phyloP scores from a whole-genome alignment of 2,113 vertebrate species.

The Gulo gulo region DNA sequence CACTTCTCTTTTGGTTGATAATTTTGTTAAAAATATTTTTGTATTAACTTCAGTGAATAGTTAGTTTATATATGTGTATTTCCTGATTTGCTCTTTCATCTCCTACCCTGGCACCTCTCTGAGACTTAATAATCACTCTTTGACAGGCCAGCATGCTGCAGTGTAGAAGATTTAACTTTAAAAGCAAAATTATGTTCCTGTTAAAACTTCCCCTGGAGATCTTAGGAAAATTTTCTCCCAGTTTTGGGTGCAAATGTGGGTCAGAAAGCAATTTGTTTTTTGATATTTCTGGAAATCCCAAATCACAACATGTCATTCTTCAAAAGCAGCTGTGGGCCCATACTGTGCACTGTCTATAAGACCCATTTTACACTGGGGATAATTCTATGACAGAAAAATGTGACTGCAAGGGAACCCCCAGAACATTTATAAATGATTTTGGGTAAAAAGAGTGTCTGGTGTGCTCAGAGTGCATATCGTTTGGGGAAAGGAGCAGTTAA shows the following conservation, averaged over 20 bases:
- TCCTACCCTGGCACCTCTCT: slow-evolving; percentile 57
- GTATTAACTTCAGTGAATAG: slow-evolving; percentile 58
- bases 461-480: slow-evolving; percentile 18
- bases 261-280: slow-evolving; percentile 70
- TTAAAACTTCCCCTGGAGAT: slow-evolving; percentile 73
- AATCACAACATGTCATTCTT: slow-evolving; percentile 66
- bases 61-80: slow-evolving; percentile 56
- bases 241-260: slow-evolving; percentile 62
- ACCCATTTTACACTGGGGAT: slow-evolving; percentile 37
- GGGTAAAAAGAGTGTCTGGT: slow-evolving; percentile 28
- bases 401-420: slow-evolving; percentile 40
- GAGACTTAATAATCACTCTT: slow-evolving; percentile 64
- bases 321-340: slow-evolving; percentile 68
- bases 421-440: slow-evolving; percentile 60
- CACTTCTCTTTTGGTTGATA: slow-evolving; percentile 72
- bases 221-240: slow-evolving; percentile 60
- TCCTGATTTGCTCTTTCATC: slow-evolving; percentile 51
- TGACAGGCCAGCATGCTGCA: slow-evolving; percentile 56
- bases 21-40: slow-evolving; percentile 79
- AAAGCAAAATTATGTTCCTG: slow-evolving; percentile 70
- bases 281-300: slow-evolving; percentile 70
- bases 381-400: slow-evolving; percentile 34
- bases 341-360: slow-evolving; percentile 65
- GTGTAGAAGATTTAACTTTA: slow-evolving; percentile 70
- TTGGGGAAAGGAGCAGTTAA: neutral